Percentiles rank a stretch among this genome's conserved stretches.
These are phyloP conservation scores for Agelas oroides DNA, from an alignment of 37 sponge, comb jelly and placozoan genomes.

Conservation along the genomic window DNA sequence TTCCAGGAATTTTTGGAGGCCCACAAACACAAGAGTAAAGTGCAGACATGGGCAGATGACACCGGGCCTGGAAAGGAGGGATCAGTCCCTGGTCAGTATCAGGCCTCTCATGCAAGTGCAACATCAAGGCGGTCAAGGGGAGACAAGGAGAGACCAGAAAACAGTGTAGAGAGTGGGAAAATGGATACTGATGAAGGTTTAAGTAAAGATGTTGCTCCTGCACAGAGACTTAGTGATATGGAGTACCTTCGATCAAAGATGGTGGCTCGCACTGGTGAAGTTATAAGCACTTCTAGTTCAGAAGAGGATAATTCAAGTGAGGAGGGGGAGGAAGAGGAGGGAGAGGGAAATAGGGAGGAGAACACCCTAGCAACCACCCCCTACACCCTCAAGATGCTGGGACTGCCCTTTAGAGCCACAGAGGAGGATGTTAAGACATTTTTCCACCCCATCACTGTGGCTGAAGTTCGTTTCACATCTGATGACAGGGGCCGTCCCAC, in stretches of 20 bases:
- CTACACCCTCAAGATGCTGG: constrained; percentile 89
- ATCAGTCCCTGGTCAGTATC: background rate
- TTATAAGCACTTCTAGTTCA: background rate
- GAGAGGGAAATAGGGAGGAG: background rate
- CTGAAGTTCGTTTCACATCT: constrained; percentile 63
- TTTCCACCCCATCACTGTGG: constrained; percentile 84
- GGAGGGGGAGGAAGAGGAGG: background rate
- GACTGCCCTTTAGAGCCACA: constrained; percentile 88
- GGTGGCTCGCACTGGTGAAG: constrained; percentile 5
- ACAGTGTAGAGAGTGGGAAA: background rate
- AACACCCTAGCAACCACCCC: constrained; percentile 8
- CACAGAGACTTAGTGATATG: constrained; percentile 28
- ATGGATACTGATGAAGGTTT: background rate
- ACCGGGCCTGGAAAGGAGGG: constrained; percentile 11
- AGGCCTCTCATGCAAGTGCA: background rate
- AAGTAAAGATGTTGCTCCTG: constrained; percentile 30
- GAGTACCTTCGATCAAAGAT: constrained; percentile 74
- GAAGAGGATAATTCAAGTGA: constrained; percentile 1
- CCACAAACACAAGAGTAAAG: constrained; percentile 62
- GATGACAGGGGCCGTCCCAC: constrained; percentile 82
- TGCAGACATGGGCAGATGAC: constrained; percentile 76
- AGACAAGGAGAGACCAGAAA: background rate
- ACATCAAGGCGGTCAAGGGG: background rate
- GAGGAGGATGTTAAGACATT: constrained; percentile 83
- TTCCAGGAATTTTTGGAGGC: constrained; percentile 89